phyloP scores from a whole-genome alignment of 2,797 vertebrate genomes.

The Adrianichthys oophorus region DNA sequence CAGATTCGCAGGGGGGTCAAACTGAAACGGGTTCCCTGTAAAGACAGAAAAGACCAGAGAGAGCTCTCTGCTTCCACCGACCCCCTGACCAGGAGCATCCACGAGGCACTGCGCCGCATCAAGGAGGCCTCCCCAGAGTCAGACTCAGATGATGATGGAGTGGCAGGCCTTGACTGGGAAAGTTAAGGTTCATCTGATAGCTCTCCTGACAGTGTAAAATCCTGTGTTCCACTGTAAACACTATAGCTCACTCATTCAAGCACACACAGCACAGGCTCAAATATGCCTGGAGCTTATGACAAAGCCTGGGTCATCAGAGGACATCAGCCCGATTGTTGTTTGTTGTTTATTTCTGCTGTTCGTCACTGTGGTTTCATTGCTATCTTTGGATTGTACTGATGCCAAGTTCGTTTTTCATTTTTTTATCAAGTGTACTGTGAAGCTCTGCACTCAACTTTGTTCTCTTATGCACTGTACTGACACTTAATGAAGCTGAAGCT shows the following conservation, averaged over 20 bases:
- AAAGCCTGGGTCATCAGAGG: slow-evolving; percentile 35
- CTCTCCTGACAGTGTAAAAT: slow-evolving; percentile 13
- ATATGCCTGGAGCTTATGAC: slow-evolving; percentile 23
- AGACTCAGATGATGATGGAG: slow-evolving; percentile 92
- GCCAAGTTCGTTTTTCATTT: slow-evolving; percentile 28
- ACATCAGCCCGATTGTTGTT: slow-evolving; percentile 23
- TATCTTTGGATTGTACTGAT: slow-evolving; percentile 33
- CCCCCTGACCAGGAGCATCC: slow-evolving; percentile 94
- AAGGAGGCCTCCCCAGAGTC: slow-evolving; percentile 98
- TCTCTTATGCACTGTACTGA: slow-evolving; percentile 27
- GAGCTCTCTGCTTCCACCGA: slow-evolving; percentile 82
- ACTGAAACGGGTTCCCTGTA: slow-evolving; percentile 86
- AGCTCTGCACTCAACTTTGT: slow-evolving; percentile 28
- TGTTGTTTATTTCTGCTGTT: slow-evolving; percentile 36
- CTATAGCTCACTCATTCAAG: slow-evolving; percentile 20
- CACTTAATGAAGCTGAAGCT: slow-evolving; percentile 21
- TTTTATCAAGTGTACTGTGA: slow-evolving; percentile 33
- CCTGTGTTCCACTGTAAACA: slow-evolving; percentile 29
- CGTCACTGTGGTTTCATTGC: slow-evolving; percentile 31
- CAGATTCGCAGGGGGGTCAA: slow-evolving; percentile 97
- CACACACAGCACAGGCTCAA: slow-evolving; percentile 33
- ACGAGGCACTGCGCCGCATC: slow-evolving; percentile 95
- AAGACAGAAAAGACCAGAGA: slow-evolving; percentile 69
- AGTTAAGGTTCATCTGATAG: slow-evolving; percentile 75
- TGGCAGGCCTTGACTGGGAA: slow-evolving; percentile 91